Evolutionary conservation across 1,140 invertebrate species (phyloP).

Genomic region (Battus philenor): DNA sequence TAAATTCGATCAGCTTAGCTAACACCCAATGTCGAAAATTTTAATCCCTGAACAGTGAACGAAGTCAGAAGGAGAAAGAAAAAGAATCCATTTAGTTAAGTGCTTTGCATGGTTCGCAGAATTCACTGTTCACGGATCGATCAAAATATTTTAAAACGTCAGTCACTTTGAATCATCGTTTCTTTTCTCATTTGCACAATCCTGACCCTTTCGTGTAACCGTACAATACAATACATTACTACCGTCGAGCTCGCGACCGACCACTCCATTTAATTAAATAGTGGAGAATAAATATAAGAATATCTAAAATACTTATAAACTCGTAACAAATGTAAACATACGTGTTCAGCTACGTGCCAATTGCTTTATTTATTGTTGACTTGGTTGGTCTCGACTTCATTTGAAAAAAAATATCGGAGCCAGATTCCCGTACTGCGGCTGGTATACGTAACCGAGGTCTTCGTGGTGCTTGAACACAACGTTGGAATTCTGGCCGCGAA

Average conservation of each 20-base stretch:
- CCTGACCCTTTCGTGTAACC: too few species aligned
- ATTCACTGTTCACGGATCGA: constrained; percentile 50
- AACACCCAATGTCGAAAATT: constrained; percentile 42
- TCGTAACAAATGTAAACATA: constrained; percentile 76
- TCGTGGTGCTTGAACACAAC: constrained; percentile 37
- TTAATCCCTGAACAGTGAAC: constrained; percentile 54
- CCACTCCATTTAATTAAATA: constrained; percentile 54
- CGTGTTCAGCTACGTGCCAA: constrained; percentile 56
- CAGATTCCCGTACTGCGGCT: constrained; percentile 46
- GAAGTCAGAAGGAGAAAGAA: constrained; percentile 1
- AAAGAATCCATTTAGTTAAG: constrained; percentile 26
- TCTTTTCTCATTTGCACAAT: constrained; percentile 21
- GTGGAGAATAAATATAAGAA: constrained; percentile 76
- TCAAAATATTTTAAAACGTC: constrained; percentile 46
- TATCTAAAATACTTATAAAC: constrained; percentile 78
- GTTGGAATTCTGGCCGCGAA: constrained; percentile 43
- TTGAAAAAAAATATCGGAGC: constrained; percentile 61
- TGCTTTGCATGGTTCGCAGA: constrained; percentile 24
- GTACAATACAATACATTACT: too few species aligned
- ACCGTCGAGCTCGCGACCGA: constrained; percentile 27
- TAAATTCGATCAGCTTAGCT: constrained; percentile 74
- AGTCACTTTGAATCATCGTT: constrained; percentile 48
- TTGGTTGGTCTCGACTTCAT: constrained; percentile 47
- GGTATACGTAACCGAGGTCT: constrained; percentile 35
- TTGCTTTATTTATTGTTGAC: constrained; percentile 37